A percentile compares a stretch with the other conserved stretches of the same genome.
Conservation (phyloP, 1,140 invertebrate genomes). For the Drosophila setifemur region DNA sequence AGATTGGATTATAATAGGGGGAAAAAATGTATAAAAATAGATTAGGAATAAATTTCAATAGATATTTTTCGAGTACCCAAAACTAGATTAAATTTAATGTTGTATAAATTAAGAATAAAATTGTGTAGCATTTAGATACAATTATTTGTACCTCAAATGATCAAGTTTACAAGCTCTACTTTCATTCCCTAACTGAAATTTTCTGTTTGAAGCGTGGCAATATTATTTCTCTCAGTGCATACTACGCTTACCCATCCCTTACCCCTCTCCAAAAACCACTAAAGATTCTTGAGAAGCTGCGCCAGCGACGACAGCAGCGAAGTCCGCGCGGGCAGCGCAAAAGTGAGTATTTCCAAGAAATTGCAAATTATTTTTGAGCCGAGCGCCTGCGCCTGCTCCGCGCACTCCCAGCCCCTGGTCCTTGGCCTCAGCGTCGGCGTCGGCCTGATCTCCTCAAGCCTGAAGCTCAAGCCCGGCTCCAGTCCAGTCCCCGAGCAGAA, state of each 20-base stretch:
- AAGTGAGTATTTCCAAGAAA: conserved; percentile 80
- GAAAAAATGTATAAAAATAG: too few relatives aligned
- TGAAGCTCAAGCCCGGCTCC: conserved; percentile 4
- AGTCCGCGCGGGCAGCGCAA: conserved; percentile 66
- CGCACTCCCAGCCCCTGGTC: not conserved
- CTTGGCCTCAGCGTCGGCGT: not conserved
- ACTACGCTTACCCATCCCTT: not conserved
- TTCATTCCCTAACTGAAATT: too few relatives aligned
- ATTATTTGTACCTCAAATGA: too few relatives aligned
- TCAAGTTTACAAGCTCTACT: too few relatives aligned
- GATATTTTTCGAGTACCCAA: too few relatives aligned
- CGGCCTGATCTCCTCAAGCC: conserved; percentile 14
- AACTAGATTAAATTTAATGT: too few relatives aligned
- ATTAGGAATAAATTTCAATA: too few relatives aligned
- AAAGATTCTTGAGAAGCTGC: conserved; percentile 76
- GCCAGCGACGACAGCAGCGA: conserved; percentile 52
- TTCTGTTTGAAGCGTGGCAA: too few relatives aligned
- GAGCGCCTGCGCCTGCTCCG: conserved; percentile 70
- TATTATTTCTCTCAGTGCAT: not conserved
- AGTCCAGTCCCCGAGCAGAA: conserved; percentile 28
- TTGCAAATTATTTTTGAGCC: conserved; percentile 80
- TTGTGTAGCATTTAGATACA: too few relatives aligned
- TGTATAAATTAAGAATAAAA: too few relatives aligned
- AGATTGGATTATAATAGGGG: too few relatives aligned
- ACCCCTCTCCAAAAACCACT: conserved; percentile 19